Conservation (phyloP, 1,140 invertebrate species). For the Akabosia matsudoensis region DNA sequence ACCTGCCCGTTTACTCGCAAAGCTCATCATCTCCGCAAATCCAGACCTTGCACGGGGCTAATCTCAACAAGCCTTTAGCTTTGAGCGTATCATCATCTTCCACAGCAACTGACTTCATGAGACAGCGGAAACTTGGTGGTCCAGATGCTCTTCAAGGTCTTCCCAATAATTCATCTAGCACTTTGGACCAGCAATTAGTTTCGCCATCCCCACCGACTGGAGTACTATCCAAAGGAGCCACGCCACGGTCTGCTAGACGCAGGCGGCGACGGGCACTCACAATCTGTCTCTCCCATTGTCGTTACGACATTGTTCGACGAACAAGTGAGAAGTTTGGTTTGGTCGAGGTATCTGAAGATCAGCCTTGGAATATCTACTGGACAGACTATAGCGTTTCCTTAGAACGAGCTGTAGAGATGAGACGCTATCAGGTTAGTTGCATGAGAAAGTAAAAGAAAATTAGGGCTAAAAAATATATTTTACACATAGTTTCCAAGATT, state of each 20-base stretch:
- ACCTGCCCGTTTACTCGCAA: not conserved
- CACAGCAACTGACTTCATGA: not conserved
- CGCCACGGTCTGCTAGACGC: constrained; percentile 1
- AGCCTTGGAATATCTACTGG: constrained; percentile 86
- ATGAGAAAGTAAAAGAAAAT: not conserved
- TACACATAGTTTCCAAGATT: too few relatives aligned
- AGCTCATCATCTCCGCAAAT: not conserved
- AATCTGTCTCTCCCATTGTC: constrained; percentile 43
- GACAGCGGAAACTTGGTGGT: not conserved
- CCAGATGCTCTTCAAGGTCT: not conserved
- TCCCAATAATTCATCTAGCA: not conserved
- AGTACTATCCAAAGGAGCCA: not conserved
- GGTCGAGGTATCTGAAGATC: constrained; percentile 33
- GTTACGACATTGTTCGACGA: constrained; percentile 42
- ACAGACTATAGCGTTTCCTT: constrained; percentile 78
- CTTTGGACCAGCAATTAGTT: not conserved
- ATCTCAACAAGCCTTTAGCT: not conserved
- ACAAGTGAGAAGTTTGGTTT: constrained; percentile 28
- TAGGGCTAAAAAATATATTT: too few relatives aligned
- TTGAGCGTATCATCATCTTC: not conserved
- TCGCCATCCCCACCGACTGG: not conserved
- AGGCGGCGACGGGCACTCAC: constrained; percentile 28
- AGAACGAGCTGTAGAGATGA: constrained; percentile 82
- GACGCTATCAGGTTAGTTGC: constrained; percentile 65
- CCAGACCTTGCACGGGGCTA: not conserved